Evolutionary conservation across 2,113 vertebrate species (phyloP), one percentile per base, ranked within the genome.

Genomic region (Phrynosoma blainvillii): DNA sequence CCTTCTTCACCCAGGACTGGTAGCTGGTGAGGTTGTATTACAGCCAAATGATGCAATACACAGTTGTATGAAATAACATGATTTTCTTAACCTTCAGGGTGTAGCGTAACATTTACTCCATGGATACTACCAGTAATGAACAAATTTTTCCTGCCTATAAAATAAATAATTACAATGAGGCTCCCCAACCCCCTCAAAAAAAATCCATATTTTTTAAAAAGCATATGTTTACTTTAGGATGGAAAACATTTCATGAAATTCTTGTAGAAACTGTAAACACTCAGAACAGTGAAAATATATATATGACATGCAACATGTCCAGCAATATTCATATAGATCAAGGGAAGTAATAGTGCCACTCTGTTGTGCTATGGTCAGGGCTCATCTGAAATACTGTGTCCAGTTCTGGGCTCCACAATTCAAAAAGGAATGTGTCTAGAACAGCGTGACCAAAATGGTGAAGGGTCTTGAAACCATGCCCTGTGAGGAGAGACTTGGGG

Each of bases 211-310:
- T 52, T 86, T 90, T 52, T 85, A 66, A 87, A 23, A 5, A 87
- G 30, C 81, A 73, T 59, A 86, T 9, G 90, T 91, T 84, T 88
- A 84, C 65, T 89, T 85, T 52, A 88, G 36, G 4, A 65, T 84
- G 66, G 12, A 88, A 89, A 47, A 87, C 4, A 32, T 3, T 85
- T 71, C 0, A 1, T 47, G 42, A 84, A 91, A 91, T 92, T 81
- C 65, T 91, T 91, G 87, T 81, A 89, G 56, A 90, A 92, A 83
- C 30, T 52, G 42, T 36, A 59, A 52, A 77, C 47, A 71, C 88
- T 90, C 56, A 80, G 36, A 75, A 47, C 76, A 88, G 20, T 36
- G 56, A 62, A 1, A 36, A 11, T 81, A 81, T n/a, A 56, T 16
- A 47, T 47, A 7, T 47, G 47, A 47, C 59, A 62, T 27, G 65